These are phyloP conservation scores for Phyllostomus hastatus DNA, from an alignment of 2,113 vertebrate species.

Conservation along the genomic window DNA sequence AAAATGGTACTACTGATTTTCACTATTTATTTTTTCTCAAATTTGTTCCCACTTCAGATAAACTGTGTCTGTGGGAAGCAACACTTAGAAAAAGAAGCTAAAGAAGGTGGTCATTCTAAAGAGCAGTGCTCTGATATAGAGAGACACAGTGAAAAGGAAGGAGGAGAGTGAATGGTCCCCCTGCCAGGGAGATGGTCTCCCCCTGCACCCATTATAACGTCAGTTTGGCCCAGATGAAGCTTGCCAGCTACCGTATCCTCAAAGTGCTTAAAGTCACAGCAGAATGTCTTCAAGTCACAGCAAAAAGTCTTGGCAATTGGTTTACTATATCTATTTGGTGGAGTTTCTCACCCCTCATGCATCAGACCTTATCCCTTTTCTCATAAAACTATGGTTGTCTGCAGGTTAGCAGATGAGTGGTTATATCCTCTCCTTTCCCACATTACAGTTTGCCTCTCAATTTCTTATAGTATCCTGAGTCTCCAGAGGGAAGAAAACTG, in stretches of 20 bases:
- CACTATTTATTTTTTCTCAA: slow-evolving; percentile 45
- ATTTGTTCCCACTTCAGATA: not conserved
- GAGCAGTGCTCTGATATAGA: not conserved
- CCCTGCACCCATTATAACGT: too few species aligned
- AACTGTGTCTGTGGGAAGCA: not conserved
- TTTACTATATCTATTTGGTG: not conserved
- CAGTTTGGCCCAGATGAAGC: rapidly evolving
- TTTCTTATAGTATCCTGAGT: not conserved
- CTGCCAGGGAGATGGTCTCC: not conserved
- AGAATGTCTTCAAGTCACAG: too few species aligned
- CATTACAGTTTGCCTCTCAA: not conserved
- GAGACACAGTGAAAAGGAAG: not conserved
- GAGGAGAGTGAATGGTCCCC: too few species aligned
- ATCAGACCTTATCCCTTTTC: not conserved
- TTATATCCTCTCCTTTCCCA: not conserved
- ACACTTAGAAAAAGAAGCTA: not conserved
- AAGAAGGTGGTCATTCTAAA: not conserved
- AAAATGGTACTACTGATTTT: slow-evolving; percentile 30
- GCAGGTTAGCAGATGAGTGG: too few species aligned
- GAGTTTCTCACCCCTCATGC: not conserved
- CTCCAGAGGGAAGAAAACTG: not conserved
- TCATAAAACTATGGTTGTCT: not conserved
- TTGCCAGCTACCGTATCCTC: not conserved
- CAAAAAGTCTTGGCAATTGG: not conserved
- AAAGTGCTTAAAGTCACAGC: not conserved